Conservation (phyloP, 2,888 invertebrate species). For the Mesopsocus fuscifrons region DNA sequence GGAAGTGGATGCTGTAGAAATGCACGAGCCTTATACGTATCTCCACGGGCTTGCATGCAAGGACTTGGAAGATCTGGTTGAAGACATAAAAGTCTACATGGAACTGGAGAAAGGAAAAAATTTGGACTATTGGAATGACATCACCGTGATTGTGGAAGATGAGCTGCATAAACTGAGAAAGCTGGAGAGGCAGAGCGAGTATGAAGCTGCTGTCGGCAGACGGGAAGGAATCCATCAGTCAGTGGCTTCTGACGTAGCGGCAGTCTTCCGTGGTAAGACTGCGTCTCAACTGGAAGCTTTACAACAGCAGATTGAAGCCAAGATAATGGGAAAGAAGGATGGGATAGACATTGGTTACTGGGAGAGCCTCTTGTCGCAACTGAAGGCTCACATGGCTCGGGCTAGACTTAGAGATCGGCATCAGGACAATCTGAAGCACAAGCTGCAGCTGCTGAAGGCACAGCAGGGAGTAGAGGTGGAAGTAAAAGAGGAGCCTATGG, state of each 20-base stretch:
- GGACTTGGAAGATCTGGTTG: slow-evolving; percentile 88
- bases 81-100: slow-evolving; percentile 88
- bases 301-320: slow-evolving; percentile 66
- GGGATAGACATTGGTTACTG: slow-evolving; percentile 95
- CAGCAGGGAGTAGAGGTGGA: slow-evolving; percentile 45
- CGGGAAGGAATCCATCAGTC: slow-evolving; percentile 76
- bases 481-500: slow-evolving; percentile 6
- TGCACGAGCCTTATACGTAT: slow-evolving; percentile 95
- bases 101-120: slow-evolving; percentile 80
- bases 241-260: slow-evolving; percentile 75
- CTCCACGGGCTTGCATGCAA: slow-evolving; percentile 73
- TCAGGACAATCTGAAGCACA: slow-evolving; percentile 70
- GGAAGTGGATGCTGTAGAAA: slow-evolving; percentile 80
- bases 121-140: slow-evolving; percentile 87
- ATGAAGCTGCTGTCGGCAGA: slow-evolving; percentile 36
- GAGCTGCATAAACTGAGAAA: slow-evolving; percentile 75
- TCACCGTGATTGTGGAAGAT: slow-evolving; percentile 85
- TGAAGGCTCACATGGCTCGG: slow-evolving; percentile 89
- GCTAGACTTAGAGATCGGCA: slow-evolving; percentile 83
- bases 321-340: slow-evolving; percentile 65
- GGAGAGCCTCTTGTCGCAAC: slow-evolving; percentile 88
- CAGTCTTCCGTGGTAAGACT: slow-evolving; percentile 84
- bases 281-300: slow-evolving; percentile 68
- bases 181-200: slow-evolving; percentile 40
- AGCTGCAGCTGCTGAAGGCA: slow-evolving; percentile 74